Evolutionary conservation across 2,113 vertebrate species (phyloP).

Genomic region (Austrofundulus limnaeus): DNA sequence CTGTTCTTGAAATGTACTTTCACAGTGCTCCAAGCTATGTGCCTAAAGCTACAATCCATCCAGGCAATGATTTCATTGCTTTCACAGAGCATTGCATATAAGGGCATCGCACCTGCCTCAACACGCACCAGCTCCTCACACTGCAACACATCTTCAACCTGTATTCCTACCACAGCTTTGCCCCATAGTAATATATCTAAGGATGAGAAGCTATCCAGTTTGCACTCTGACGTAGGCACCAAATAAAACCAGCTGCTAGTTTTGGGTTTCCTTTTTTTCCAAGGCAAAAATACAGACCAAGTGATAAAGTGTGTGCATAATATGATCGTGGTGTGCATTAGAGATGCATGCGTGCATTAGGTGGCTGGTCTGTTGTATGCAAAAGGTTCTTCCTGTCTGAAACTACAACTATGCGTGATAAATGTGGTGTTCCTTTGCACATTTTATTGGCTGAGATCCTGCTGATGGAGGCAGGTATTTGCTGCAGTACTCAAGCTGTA

Average conservation of each 20-base stretch:
- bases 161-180: conserved; percentile 39
- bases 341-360: neutral
- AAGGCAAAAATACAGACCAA: neutral
- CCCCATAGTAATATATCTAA: conserved; percentile 29
- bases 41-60: conserved; percentile 47
- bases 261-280: neutral
- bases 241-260: conserved; percentile 1
- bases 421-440: conserved; percentile 2
- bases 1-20: conserved; percentile 57
- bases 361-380: neutral
- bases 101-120: conserved; percentile 47
- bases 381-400: conserved; percentile 1
- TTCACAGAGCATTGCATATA: conserved; percentile 37
- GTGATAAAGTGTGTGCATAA: neutral
- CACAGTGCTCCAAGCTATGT: conserved; percentile 17
- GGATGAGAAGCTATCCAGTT: conserved; percentile 16
- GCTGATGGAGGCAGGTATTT: conserved; percentile 33
- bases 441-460: conserved; percentile 12
- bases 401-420: neutral
- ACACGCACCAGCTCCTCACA: too few relatives aligned
- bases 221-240: neutral
- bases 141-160: conserved; percentile 42
- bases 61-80: conserved; percentile 53
- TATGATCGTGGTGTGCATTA: neutral
- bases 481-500: neutral